Evolutionary conservation across 2,113 vertebrate genomes (phyloP).

Genomic region (Dendropsophus ebraccatus): DNA sequence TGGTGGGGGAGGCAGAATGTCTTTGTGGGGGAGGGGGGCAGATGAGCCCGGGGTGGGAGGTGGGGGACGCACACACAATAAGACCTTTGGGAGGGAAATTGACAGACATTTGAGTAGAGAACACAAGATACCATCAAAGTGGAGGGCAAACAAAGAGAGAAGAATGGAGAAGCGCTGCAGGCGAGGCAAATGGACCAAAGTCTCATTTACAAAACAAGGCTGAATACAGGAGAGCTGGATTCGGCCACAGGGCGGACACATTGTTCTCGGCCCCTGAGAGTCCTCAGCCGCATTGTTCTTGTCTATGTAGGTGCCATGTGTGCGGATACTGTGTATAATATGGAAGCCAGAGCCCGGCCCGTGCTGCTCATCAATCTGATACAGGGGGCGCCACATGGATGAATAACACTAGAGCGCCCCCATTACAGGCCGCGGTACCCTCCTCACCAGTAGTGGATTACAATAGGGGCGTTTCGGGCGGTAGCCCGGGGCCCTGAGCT

Average conservation of each 20-base stretch:
- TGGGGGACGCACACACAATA: conserved; percentile 51
- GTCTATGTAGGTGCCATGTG: too few relatives aligned
- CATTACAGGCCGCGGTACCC: too few relatives aligned
- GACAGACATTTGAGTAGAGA: conserved; percentile 18
- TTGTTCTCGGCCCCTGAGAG: background rate
- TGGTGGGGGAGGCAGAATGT: background rate
- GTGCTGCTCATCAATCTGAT: too few relatives aligned
- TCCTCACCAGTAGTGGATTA: too few relatives aligned
- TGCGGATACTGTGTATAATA: too few relatives aligned
- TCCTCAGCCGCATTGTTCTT: too few relatives aligned
- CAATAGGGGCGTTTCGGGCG: too few relatives aligned
- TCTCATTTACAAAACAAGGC: conserved; percentile 30
- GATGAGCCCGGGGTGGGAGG: conserved; percentile 41
- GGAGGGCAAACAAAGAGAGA: conserved; percentile 17
- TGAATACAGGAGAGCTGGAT: background rate
- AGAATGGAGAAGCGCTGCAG: conserved; percentile 16
- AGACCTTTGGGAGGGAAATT: conserved; percentile 28
- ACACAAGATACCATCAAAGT: conserved; percentile 44
- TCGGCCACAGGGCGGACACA: background rate
- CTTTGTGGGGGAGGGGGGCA: conserved; percentile 51
- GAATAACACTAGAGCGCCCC: too few relatives aligned
- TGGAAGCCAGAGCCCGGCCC: too few relatives aligned
- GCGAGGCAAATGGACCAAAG: conserved; percentile 10
- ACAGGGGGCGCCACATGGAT: too few relatives aligned
- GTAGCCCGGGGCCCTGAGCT: too few relatives aligned